Base-by-base conservation (phyloP, 1,140 invertebrate genomes). In the Drosophila chauvacae region DNA sequence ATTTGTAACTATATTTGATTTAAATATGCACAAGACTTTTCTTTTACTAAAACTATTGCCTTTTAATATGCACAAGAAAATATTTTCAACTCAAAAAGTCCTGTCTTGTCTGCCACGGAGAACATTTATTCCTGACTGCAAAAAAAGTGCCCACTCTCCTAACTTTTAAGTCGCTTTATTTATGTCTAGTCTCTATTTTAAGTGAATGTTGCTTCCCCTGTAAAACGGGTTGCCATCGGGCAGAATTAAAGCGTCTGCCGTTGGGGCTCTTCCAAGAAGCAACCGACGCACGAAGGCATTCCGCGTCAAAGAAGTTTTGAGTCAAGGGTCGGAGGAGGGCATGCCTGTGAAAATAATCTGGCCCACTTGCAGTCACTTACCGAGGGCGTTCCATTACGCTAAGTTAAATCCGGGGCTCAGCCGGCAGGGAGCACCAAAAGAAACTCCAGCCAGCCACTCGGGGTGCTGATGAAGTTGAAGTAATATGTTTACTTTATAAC, bases 401-500 rank as follows among this genome's bases (percentile, higher is more conserved):
- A 50, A 77, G 71, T 30, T 76, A 60, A 77, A 77, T 53, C 42
- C 33, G 62, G 20, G 37, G 35, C 47, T 53, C 13, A 75, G 41
- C 28, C 37, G 50, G 14, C 50, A 56, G 37, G 56, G 23, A 45
- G 39, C 4, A 18, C 14, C 14, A 16, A 41, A 45, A 58, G n/a
- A 10, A 13, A n/a, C 13, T 13, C 16, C 30, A 39, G 30, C n/a
- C 56, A 61, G 26, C 51, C 20, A 23, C 10, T 18, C 20, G 60
- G 42, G 50, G 53, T 55, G 65, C 60, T 48, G 41, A 60, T 50
- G 41, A 57, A 62, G 62, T 80, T 68, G 57, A 61, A 65, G 72
- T 87, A 73, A 84, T 84, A 85, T 81, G 80, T 88, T 88, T 85
- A 71, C 77, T 90, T 90, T 88, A 90, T 78, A 72, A 60, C 77